These are phyloP conservation scores for Liposcelis brunnea DNA, from an alignment of 2,888 invertebrate species.

Conservation along the genomic window DNA sequence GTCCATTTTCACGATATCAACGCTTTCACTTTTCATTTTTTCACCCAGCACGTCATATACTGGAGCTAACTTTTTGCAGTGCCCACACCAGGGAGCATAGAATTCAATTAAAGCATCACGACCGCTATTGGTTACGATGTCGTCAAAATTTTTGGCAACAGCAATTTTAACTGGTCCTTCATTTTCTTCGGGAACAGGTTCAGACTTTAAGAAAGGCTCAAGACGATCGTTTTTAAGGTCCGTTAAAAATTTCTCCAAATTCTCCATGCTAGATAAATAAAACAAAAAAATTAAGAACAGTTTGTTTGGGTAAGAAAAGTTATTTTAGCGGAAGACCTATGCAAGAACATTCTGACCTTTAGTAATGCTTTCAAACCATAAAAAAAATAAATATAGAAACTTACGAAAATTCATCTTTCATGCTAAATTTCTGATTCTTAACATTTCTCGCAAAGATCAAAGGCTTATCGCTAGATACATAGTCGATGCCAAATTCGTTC, in stretches of 20 bases:
- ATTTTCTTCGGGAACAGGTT: constrained; percentile 72
- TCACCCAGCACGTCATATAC: constrained; percentile 85
- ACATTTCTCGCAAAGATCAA: constrained; percentile 66
- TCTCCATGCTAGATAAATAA: constrained; percentile 62
- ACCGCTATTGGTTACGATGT: constrained; percentile 73
- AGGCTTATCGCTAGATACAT: constrained; percentile 75
- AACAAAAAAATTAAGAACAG: too few relatives aligned
- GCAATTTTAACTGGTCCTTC: constrained; percentile 72
- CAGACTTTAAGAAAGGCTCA: constrained; percentile 89
- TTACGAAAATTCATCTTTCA: constrained; percentile 81
- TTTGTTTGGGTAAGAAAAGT: neutral
- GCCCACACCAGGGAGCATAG: constrained; percentile 99
- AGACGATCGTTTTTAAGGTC: constrained; percentile 65
- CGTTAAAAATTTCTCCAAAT: constrained; percentile 66
- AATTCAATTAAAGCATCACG: constrained; percentile 94
- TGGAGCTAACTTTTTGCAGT: constrained; percentile 92
- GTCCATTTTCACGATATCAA: constrained; percentile 93
- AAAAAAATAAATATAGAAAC: too few relatives aligned
- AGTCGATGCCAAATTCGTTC: constrained; percentile 84
- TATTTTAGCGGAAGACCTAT: neutral
- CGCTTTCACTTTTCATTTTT: constrained; percentile 68
- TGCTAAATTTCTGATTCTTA: constrained; percentile 74
- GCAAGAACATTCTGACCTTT: neutral
- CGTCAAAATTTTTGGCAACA: constrained; percentile 94
- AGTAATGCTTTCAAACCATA: neutral